A percentile compares a stretch with the other conserved stretches of the same genome.
Conservation (phyloP, 2,888 invertebrate genomes). For the Papilio protenor region DNA sequence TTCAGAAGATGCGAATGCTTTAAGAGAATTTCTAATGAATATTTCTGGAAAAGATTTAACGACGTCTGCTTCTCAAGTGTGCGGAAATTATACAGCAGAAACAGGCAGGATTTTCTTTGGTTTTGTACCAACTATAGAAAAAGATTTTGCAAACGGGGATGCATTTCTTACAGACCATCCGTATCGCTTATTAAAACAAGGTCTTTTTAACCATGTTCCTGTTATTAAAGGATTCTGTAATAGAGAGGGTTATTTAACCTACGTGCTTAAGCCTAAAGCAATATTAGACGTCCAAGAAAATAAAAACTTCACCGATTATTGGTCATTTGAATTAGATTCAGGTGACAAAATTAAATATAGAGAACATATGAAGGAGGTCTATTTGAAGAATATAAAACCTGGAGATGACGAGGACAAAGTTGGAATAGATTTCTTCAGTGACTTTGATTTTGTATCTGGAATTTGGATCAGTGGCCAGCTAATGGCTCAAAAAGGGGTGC, state of each 20-base stretch:
- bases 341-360: constrained; percentile 47
- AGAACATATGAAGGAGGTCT: constrained; percentile 3
- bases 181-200: constrained; percentile 67
- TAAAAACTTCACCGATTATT: constrained; percentile 52
- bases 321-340: constrained; percentile 50
- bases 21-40: constrained; percentile 54
- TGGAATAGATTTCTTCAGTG: constrained; percentile 58
- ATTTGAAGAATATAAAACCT: constrained; percentile 33
- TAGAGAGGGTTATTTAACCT: constrained; percentile 72
- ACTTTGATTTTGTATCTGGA: constrained; percentile 58
- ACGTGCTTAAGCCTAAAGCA: constrained; percentile 51
- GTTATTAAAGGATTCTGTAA: constrained; percentile 78
- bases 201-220: constrained; percentile 69
- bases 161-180: constrained; percentile 62
- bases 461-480: constrained; percentile 52
- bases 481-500: constrained; percentile 49
- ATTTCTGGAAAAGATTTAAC: constrained; percentile 49
- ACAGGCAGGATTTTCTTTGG: constrained; percentile 55
- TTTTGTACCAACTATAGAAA: constrained; percentile 66
- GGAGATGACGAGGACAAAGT: constrained; percentile 51
- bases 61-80: constrained; percentile 48
- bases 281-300: constrained; percentile 52
- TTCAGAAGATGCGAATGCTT: constrained; percentile 49
- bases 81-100: constrained; percentile 48
- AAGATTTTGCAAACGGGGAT: constrained; percentile 57